Base-by-base conservation (phyloP, 2,113 vertebrate genomes). In the Syngnathus typhle region DNA sequence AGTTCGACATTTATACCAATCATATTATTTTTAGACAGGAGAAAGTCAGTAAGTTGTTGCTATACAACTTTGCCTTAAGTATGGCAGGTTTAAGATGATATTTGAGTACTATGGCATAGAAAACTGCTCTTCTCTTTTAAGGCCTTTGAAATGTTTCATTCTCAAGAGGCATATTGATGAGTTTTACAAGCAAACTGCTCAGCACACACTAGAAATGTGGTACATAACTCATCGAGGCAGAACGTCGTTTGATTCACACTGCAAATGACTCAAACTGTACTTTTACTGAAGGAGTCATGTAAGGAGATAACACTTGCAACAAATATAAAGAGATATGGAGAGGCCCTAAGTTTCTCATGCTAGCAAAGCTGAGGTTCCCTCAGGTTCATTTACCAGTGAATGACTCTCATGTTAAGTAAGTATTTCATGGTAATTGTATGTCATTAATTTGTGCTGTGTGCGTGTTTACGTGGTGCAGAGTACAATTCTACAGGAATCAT, bases 381-480 rank as follows among this genome's bases (percentile, higher is more conserved):
- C 36, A 19, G 58, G 58, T 60, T n/a, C 12, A 65, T 38, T 37
- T 39, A 52, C 12, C 32, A 4, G 18, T 19, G 32, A 60, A 60
- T 21, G 38, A 38, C 16, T 7, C 37, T 61, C 37, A 54, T 23
- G n/a, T 2, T 38, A 27, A 58, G 23, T 13, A 37, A 54, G 8
- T 39, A 52, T 67, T 47, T 39, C 58, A 54, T 64, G 47, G 47
- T 56, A 27, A 66, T 55, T 54, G 37, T 18, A 21, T 51, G 18
- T 36, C 72, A 68, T 72, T 65, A n/a, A 46, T 62, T 72, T 67
- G 65, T 39, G 59, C 67, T 61, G 72, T 18, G 44, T 47, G 16
- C 23, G 18, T 55, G 15, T 65, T 37, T 68, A 65, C 69, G 16
- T 59, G 37, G 47, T 46, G 59, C 39, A 18, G 18, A 16, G 32